Percentiles rank a stretch among this genome's conserved stretches.
Conservation (phyloP, 2,888 invertebrate species). For the Eupithecia subfuscata region DNA sequence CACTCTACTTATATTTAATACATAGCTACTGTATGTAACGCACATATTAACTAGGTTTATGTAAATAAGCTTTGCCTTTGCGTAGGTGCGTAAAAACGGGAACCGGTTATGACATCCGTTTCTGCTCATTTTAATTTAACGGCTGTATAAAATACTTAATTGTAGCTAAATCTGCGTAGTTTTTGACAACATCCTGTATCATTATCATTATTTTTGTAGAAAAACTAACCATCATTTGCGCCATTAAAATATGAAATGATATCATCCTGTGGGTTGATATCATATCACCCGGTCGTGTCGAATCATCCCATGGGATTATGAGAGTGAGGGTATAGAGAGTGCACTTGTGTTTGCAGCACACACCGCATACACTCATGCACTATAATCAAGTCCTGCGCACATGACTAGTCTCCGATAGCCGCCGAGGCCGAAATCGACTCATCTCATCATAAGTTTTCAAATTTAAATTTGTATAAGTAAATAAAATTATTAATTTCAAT, state of each 20-base stretch:
- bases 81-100: background rate
- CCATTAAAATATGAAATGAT: too few species aligned
- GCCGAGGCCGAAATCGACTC: background rate
- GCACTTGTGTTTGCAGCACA: background rate
- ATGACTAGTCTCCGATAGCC: background rate
- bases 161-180: background rate
- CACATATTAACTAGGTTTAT: background rate
- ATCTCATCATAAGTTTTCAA: too few species aligned
- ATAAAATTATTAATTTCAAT: background rate
- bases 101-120: slow-evolving; percentile 8
- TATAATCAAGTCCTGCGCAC: background rate
- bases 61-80: slow-evolving; percentile 9
- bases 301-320: background rate
- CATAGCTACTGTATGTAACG: background rate
- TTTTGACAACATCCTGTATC: background rate
- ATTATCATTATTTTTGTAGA: background rate
- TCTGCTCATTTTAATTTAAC: background rate
- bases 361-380: background rate
- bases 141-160: background rate
- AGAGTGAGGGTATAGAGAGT: background rate
- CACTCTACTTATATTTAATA: background rate
- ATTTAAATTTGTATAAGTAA: background rate
- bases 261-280: too few species aligned
- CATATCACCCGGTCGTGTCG: too few species aligned
- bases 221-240: background rate